Base-by-base conservation (phyloP, 2,113 vertebrate genomes). In the Oreamnos americanus region DNA sequence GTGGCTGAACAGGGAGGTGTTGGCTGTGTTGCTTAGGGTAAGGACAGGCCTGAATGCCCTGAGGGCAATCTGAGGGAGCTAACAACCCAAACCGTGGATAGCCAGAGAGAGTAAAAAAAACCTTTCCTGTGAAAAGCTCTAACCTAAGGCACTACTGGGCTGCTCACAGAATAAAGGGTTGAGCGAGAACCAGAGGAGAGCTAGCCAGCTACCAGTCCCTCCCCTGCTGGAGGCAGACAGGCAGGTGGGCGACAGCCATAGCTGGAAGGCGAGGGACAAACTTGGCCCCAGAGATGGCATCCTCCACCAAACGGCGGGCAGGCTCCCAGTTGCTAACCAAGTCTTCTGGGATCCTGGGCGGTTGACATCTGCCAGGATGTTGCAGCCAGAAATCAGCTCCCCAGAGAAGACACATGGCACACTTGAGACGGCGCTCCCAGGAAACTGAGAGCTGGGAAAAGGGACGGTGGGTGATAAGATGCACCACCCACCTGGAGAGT, bases 181-280 rank as follows among this genome's bases (percentile, higher is more conserved):
- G 64, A 71, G n/a, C 0, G 16, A 11, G n/a, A 11, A 71, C 64
- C 17, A 36, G 17, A 71, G 64, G n/a, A 71, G 64, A 71, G 9
- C 17, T 71, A 36, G n/a, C n/a, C 9, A 4, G n/a, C n/a, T 21
- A n/a, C 2, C 2, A 10, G 64, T n/a, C 33, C 64, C 4, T 10
- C 64, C 64, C 17, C n/a, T 0, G 0, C 17, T 0, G 17, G 64
- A 71, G n/a, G n/a, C n/a, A 36, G 64, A n/a, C 33, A 67, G 64
- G 8, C 64, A 67, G 33, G 64, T 10, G 17, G 33, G 64, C 1
- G 2, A 19, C 8, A 21, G n/a, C 64, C 17, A 36, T 17, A 71
- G 17, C 17, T n/a, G 0, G n/a, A 11, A 45, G 45, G 45, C 0
- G 7, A 45, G 45, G 45, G 64, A 17, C 17, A 21, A 6, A 21